Evolutionary conservation across 1,140 invertebrate species (phyloP), one percentile per base, ranked within the genome.

Genomic region (Bradynema listronoti): DNA sequence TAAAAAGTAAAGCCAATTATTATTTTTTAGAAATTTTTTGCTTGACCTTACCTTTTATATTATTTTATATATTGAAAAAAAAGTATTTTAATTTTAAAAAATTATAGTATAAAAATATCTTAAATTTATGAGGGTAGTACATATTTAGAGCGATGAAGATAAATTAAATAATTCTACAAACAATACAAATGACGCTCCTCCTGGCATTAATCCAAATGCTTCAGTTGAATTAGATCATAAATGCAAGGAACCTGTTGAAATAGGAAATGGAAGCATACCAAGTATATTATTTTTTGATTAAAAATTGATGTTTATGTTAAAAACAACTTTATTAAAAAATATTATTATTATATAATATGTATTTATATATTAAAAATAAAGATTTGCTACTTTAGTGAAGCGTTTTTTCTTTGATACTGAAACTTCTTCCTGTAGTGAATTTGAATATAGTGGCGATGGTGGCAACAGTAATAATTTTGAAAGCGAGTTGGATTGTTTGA

Each of bases 391-490:
- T 46, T n/a, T 39, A 61, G 59, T 61, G 22, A 27, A 16, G 14
- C 56, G 59, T 14, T 64, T 64, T 36, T 64, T 30, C 50, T 64
- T 54, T 49, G 47, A 64, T 27, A 19, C 39, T 25, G 25, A 19
- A 36, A 64, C 52, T 19, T 53, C 34, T 14, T 45, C 61, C n/a
- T 64, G 62, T 45, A 25, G 56, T 30, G 30, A 43, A n/a, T 64
- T 64, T 54, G 14, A 29, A 34, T 64, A 65, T 39, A 58, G 50
- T 4, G 62, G 62, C 7, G 51, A 53, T 2, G 62, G 61, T 9
- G 62, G 62, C 24, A 64, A 64, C 49, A 52, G 55, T 9, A 64
- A 64, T 27, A 64, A 64, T 24, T 64, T 64, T 49, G 33, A 42
- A 43, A 64, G 41, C 11, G 62, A 64, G 29, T 24, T 64, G 14